A percentile compares a stretch with the other conserved stretches of the same genome.
Conservation (phyloP, 2,113 vertebrate genomes). For the Trichechus manatus region DNA sequence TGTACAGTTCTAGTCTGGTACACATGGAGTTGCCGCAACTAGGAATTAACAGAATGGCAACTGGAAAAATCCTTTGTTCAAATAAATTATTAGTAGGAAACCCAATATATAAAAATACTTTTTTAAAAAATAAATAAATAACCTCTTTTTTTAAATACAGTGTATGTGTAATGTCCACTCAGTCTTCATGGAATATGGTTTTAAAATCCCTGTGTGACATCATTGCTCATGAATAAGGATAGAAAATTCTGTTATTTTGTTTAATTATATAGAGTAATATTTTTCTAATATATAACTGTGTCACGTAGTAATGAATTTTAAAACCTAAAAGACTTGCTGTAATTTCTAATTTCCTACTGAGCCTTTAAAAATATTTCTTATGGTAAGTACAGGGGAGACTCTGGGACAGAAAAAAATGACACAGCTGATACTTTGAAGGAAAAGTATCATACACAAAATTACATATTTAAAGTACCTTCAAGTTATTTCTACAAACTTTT, state of each 20-base stretch:
- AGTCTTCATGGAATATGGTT: accelerated
- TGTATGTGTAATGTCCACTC: not conserved
- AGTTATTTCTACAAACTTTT: not conserved
- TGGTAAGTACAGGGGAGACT: not conserved
- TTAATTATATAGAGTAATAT: not conserved
- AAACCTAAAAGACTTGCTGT: not conserved
- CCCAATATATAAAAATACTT: not conserved
- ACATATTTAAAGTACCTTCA: not conserved
- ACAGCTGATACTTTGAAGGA: not conserved
- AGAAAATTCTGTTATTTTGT: not conserved
- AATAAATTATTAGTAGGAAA: not conserved
- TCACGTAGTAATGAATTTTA: not conserved
- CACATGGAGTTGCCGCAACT: too few relatives aligned
- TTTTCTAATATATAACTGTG: not conserved
- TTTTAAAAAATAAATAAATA: not conserved
- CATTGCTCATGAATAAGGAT: not conserved
- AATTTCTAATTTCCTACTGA: not conserved
- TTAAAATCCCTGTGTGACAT: not conserved
- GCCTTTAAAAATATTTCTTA: not conserved
- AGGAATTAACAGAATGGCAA: too few relatives aligned
- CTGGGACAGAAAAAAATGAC: not conserved
- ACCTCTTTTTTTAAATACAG: not conserved
- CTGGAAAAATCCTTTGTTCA: not conserved
- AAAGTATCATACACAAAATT: not conserved
- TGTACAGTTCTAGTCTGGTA: too few relatives aligned